These are phyloP conservation scores for Candoia aspera DNA, from an alignment of 2,113 vertebrate genomes.

Conservation along the genomic window DNA sequence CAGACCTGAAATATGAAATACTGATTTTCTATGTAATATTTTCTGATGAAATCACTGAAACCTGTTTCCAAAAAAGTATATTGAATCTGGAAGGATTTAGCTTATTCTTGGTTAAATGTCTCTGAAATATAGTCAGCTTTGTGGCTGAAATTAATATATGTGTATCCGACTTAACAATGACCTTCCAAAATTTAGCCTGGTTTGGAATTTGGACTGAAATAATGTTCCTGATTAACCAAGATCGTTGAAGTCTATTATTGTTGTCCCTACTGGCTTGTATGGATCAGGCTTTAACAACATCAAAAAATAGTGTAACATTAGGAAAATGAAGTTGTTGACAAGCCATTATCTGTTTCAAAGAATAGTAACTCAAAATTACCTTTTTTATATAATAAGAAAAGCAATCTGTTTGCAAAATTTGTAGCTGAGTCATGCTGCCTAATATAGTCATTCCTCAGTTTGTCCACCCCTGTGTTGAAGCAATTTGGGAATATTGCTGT, in stretches of 20 bases:
- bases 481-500: not conserved
- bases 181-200: not conserved
- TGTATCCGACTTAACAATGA: not conserved
- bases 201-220: not conserved
- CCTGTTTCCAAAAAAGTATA: not conserved
- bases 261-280: not conserved
- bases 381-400: not conserved
- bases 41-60: not conserved
- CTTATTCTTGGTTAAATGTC: not conserved
- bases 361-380: not conserved
- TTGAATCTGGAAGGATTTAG: not conserved
- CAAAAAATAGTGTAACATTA: not conserved
- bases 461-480: rapidly evolving
- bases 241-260: not conserved
- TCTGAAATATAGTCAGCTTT: not conserved
- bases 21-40: not conserved
- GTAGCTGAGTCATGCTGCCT: not conserved
- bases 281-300: not conserved
- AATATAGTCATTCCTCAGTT: not conserved
- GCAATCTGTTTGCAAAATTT: not conserved
- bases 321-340: not conserved
- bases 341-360: not conserved
- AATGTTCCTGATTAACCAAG: not conserved
- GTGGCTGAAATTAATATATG: not conserved
- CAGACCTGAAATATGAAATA: not conserved